phyloP scores from a whole-genome alignment of 2,888 invertebrate species.

The Drosophila niveifrons region DNA sequence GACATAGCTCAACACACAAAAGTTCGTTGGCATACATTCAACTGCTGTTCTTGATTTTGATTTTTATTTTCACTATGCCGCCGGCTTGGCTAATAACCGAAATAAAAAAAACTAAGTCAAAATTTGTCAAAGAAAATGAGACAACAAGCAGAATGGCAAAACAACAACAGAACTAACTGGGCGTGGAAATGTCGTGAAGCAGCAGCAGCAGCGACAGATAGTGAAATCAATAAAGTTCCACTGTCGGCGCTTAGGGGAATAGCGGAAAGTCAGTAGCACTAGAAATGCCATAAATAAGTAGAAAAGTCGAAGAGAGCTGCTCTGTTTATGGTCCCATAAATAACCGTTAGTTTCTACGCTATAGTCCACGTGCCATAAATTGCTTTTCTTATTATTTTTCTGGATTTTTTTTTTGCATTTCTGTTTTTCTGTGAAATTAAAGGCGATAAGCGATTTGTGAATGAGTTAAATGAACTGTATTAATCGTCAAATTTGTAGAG shows the following conservation, averaged over 20 bases:
- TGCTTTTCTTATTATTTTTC: constrained; percentile 2
- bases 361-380: constrained; percentile 14
- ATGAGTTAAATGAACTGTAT: constrained; percentile 26
- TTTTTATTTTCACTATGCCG: constrained; percentile 60
- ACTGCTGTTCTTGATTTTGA: constrained; percentile 15
- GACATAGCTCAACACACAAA: background rate
- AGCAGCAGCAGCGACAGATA: background rate
- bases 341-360: constrained; percentile 30
- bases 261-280: constrained; percentile 44
- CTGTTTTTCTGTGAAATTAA: background rate
- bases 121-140: constrained; percentile 45
- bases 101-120: constrained; percentile 58
- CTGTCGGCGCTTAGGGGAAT: constrained; percentile 15
- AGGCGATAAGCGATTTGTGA: constrained; percentile 24
- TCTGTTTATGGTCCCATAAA: constrained; percentile 41
- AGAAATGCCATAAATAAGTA: constrained; percentile 49
- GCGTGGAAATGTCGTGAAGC: background rate
- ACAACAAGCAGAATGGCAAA: constrained; percentile 14
- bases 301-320: constrained; percentile 9
- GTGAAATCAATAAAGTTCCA: constrained; percentile 53
- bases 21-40: constrained; percentile 45
- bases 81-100: constrained; percentile 69
- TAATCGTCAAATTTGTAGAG: constrained; percentile 7
- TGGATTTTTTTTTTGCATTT: background rate
- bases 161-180: constrained; percentile 7